Evolutionary conservation across 2,797 vertebrate species (phyloP).

Genomic region (Periophthalmus magnuspinnatus): DNA sequence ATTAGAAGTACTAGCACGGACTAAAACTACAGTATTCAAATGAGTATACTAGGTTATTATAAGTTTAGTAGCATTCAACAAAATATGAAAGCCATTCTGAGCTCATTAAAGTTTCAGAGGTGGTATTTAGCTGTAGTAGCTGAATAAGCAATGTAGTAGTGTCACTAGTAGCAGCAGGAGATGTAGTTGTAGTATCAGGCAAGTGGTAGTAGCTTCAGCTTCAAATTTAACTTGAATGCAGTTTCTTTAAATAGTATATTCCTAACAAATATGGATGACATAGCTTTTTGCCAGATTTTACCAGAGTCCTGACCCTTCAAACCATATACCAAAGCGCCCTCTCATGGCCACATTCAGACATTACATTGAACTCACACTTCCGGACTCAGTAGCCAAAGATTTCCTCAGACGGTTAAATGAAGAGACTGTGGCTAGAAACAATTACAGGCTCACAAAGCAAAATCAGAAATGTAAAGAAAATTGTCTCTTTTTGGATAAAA

Average conservation of each 20-base stretch:
- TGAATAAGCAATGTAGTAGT: neutral
- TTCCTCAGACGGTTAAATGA: conserved; percentile 24
- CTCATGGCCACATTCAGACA: conserved; percentile 32
- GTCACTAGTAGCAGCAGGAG: neutral
- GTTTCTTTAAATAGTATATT: neutral
- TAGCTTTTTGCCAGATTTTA: neutral
- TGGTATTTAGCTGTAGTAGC: neutral
- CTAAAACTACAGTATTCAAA: too few relatives aligned
- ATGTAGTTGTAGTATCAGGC: neutral
- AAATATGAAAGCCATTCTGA: too few relatives aligned
- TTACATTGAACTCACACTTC: conserved; percentile 8
- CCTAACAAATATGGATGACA: neutral
- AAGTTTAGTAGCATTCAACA: too few relatives aligned
- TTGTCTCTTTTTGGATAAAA: neutral
- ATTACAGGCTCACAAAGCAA: conserved; percentile 13
- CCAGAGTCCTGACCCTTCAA: neutral
- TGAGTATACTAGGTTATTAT: too few relatives aligned
- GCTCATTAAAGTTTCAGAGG: too few relatives aligned
- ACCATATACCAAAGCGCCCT: conserved; percentile 58
- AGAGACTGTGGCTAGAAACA: conserved; percentile 13
- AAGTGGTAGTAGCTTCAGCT: neutral
- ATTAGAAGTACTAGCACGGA: too few relatives aligned
- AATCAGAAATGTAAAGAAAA: neutral
- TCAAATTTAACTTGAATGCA: neutral
- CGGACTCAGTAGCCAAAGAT: conserved; percentile 4